A percentile compares a stretch with the other conserved stretches of the same genome.
These are phyloP conservation scores for Istiophorus platypterus DNA, from an alignment of 2,113 vertebrate genomes.

Conservation along the genomic window DNA sequence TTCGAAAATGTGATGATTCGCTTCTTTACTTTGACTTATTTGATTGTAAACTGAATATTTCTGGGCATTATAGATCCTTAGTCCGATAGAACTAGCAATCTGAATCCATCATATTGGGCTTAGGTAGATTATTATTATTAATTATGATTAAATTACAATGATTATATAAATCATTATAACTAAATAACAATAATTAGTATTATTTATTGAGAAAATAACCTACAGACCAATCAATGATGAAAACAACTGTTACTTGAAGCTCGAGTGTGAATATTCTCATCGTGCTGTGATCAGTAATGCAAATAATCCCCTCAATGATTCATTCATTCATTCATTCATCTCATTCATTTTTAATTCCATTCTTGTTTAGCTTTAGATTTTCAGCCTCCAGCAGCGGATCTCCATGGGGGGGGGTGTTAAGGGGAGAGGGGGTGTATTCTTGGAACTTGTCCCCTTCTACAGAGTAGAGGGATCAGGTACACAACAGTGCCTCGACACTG, in stretches of 20 bases:
- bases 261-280: not conserved
- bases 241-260: not conserved
- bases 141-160: too few species aligned
- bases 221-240: not conserved
- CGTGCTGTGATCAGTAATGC: not conserved
- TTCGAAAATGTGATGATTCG: not conserved
- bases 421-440: not conserved
- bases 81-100: not conserved
- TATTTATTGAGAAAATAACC: not conserved
- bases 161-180: too few species aligned
- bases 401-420: not conserved
- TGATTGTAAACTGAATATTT: too few species aligned
- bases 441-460: not conserved
- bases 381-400: not conserved
- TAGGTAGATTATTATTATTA: not conserved
- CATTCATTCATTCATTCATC: not conserved
- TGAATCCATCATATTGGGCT: not conserved
- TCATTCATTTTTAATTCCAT: not conserved
- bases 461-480: not conserved
- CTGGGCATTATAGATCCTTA: too few species aligned
- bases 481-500: constrained; percentile 22
- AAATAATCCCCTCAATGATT: not conserved
- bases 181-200: too few species aligned
- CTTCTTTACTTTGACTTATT: too few species aligned
- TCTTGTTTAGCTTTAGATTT: not conserved